Evolutionary conservation across 1,140 invertebrate species (phyloP).

Genomic region (Pantala flavescens): DNA sequence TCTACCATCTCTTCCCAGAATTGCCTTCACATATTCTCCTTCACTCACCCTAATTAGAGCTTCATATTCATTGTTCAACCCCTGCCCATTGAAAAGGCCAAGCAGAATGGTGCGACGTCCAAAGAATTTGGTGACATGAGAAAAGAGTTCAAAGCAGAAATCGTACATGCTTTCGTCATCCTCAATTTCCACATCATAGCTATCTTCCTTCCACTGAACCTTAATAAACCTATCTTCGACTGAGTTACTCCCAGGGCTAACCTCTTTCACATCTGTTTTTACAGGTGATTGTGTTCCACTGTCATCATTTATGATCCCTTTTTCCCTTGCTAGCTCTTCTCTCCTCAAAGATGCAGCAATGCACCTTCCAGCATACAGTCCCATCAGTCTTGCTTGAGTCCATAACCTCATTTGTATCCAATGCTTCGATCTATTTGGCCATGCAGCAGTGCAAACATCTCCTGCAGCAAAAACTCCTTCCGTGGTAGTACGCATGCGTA

Average conservation of each 20-base stretch:
- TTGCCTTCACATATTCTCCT: conserved; percentile 85
- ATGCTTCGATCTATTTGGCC: conserved; percentile 50
- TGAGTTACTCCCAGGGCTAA: neutral
- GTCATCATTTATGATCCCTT: neutral
- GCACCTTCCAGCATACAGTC: conserved; percentile 79
- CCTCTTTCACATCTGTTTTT: neutral
- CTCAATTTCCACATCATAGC: neutral
- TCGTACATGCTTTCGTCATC: conserved; percentile 48
- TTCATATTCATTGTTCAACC: conserved; percentile 72
- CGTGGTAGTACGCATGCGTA: conserved; percentile 71
- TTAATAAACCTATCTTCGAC: neutral
- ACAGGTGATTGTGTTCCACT: neutral
- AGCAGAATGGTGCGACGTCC: conserved; percentile 76
- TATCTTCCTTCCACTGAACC: neutral
- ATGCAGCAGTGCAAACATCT: conserved; percentile 75
- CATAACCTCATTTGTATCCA: conserved; percentile 97
- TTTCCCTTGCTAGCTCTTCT: conserved; percentile 41
- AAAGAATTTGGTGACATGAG: conserved; percentile 92
- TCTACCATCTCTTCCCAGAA: conserved; percentile 64
- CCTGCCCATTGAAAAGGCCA: conserved; percentile 90
- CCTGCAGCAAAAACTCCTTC: conserved; percentile 84
- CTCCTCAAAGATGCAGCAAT: conserved; percentile 59
- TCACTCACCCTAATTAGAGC: conserved; percentile 76
- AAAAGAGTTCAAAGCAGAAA: conserved; percentile 95
- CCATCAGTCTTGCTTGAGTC: conserved; percentile 98